Percentiles rank a stretch among this genome's conserved stretches.
phyloP scores from a whole-genome alignment of 1,140 invertebrate genomes.

The Saccostrea echinata region DNA sequence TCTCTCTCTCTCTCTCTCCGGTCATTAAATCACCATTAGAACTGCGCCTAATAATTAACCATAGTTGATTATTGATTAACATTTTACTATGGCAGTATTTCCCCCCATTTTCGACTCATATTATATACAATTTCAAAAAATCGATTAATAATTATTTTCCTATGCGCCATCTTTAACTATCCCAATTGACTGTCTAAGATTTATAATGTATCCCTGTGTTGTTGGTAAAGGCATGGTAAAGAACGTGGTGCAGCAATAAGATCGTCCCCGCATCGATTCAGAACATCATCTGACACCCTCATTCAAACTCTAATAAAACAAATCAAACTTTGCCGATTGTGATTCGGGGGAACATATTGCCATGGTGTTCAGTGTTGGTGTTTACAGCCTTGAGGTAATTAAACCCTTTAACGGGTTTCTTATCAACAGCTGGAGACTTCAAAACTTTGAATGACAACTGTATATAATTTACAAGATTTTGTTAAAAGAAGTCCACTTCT shows the following conservation, averaged over 20 bases:
- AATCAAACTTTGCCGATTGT: not conserved
- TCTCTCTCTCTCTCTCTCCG: constrained; percentile 34
- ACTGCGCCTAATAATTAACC: constrained; percentile 27
- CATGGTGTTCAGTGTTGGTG: not conserved
- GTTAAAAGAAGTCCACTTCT: too few relatives aligned
- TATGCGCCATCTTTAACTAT: constrained; percentile 25
- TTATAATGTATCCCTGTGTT: constrained; percentile 17
- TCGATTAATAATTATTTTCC: constrained; percentile 17
- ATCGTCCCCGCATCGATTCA: not conserved
- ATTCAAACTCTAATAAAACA: constrained; percentile 6
- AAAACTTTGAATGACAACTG: not conserved
- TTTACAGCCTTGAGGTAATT: constrained; percentile 3
- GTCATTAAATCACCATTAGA: constrained; percentile 12
- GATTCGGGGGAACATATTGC: constrained; percentile 27
- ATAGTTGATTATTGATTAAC: constrained; percentile 24
- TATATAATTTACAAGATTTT: too few relatives aligned
- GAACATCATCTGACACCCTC: constrained; percentile 21
- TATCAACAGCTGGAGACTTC: constrained; percentile 18
- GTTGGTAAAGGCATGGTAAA: not conserved
- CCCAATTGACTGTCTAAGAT: constrained; percentile 18
- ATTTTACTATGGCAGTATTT: constrained; percentile 25
- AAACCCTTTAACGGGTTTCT: constrained; percentile 18
- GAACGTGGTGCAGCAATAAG: not conserved
- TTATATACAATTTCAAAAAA: constrained; percentile 33
- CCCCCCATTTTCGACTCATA: constrained; percentile 23